These are phyloP conservation scores for Ictalurus punctatus DNA, from an alignment of 2,113 vertebrate genomes.

Conservation along the genomic window DNA sequence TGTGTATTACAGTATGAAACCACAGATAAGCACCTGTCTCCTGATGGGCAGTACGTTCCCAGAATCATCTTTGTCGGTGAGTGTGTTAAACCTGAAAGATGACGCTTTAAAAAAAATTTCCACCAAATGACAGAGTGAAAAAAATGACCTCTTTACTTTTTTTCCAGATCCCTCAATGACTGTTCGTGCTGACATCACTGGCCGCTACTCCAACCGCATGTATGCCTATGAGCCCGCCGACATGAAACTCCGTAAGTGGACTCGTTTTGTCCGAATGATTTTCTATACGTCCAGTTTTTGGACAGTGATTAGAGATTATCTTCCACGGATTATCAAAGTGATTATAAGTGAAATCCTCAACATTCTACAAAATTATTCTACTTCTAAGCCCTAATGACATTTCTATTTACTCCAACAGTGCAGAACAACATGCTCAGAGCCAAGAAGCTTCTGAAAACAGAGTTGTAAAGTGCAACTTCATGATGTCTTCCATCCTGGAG, in stretches of 20 bases:
- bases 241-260: slow-evolving; percentile 79
- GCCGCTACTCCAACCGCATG: slow-evolving; percentile 89
- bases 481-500: neutral
- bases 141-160: neutral
- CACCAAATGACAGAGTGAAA: neutral
- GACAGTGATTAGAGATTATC: neutral
- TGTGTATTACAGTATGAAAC: slow-evolving; percentile 84
- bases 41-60: slow-evolving; percentile 94
- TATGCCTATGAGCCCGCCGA: slow-evolving; percentile 90
- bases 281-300: neutral
- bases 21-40: slow-evolving; percentile 90
- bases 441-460: slow-evolving; percentile 74
- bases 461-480: slow-evolving; percentile 65
- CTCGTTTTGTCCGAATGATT: neutral
- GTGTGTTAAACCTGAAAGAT: slow-evolving; percentile 55
- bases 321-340: neutral
- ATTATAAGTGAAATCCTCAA: neutral
- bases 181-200: slow-evolving; percentile 90
- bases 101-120: too few relatives aligned
- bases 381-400: neutral
- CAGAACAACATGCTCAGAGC: slow-evolving; percentile 72
- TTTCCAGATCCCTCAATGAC: slow-evolving; percentile 91
- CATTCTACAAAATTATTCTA: neutral
- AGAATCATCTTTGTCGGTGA: slow-evolving; percentile 93
- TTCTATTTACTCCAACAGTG: slow-evolving; percentile 62